Base-by-base conservation (phyloP, 2,797 vertebrate genomes). In the Carcharodon carcharias region DNA sequence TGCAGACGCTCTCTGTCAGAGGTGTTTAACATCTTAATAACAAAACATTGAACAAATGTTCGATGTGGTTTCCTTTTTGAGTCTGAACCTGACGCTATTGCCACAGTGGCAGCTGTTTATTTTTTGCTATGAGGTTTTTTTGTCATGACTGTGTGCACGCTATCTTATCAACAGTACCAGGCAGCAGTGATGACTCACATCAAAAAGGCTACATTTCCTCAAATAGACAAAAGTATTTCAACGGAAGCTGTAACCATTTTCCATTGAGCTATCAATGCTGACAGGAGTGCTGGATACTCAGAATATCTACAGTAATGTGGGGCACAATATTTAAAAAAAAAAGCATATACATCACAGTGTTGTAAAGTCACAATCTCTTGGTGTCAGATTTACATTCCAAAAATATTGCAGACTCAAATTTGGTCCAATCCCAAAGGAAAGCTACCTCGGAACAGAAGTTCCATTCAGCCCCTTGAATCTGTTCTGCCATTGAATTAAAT, bases 151-250 rank as follows among this genome's bases (percentile, higher is more conserved):
- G 31, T 35, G 35, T 93, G 91, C n/a, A 65, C 11, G 61, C 35
- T 40, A 23, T 63, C 56, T n/a, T 61, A 31, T 50, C 40, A 85
- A 50, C 7, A 50, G 40, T 50, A 23, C 58, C 56, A 92, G 89
- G 35, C 21, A 26, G 18, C 91, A 40, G 91, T 23, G 35, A 8
- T 93, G 61, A 93, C 91, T 65, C 11, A 26, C 23, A 45, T 7
- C 61, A 93, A 91, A 91, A 89, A 9, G 28, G 88, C 12, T 58
- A 26, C 61, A 67, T 93, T 93, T 93, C 91, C 91, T 92, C 56
- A 9, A 92, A 8, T n/a, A 21, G 89, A 92, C 58, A 23, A 5
- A 58, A 63, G 35, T 63, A 40, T 3, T 35, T 35, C 89, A 65
- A 63, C 58, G 16, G 58, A 65, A 21, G 61, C 63, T 65, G 21